Conservation (phyloP, 1,140 invertebrate species). For the Trichonephila inaurata region DNA sequence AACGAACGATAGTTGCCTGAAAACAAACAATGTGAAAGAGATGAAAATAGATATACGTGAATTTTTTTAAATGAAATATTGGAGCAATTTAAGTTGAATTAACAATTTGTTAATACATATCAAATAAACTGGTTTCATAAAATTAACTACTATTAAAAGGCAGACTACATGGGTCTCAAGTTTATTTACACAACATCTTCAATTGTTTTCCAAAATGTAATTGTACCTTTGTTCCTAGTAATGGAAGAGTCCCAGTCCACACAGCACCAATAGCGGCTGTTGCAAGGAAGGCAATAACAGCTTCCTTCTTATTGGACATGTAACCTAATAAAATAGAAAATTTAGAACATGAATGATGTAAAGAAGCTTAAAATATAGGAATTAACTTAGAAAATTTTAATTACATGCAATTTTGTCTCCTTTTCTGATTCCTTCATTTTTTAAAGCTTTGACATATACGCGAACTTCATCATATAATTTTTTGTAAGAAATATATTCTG, state of each 20-base stretch:
- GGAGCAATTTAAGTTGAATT: too few species aligned
- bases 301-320: slow-evolving; percentile 68
- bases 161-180: too few species aligned
- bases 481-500: slow-evolving; percentile 31
- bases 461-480: slow-evolving; percentile 58
- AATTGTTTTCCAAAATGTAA: not conserved
- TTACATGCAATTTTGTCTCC: slow-evolving; percentile 55
- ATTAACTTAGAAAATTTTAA: not conserved
- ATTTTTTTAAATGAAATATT: too few species aligned
- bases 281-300: slow-evolving; percentile 45
- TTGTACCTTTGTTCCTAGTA: slow-evolving; percentile 51
- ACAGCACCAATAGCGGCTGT: slow-evolving; percentile 59
- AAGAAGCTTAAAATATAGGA: not conserved
- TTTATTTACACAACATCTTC: too few species aligned
- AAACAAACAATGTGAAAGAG: not conserved
- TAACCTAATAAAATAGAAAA: slow-evolving; percentile 20
- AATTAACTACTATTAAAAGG: too few species aligned
- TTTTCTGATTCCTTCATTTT: not conserved
- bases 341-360: not conserved
- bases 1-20: not conserved
- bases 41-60: not conserved
- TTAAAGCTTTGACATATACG: slow-evolving; percentile 47
- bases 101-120: too few species aligned
- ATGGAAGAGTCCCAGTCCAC: slow-evolving; percentile 47
- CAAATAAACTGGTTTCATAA: too few species aligned